These are phyloP conservation scores for Trachelus tabidus DNA, from an alignment of 2,888 invertebrate genomes.

Conservation along the genomic window DNA sequence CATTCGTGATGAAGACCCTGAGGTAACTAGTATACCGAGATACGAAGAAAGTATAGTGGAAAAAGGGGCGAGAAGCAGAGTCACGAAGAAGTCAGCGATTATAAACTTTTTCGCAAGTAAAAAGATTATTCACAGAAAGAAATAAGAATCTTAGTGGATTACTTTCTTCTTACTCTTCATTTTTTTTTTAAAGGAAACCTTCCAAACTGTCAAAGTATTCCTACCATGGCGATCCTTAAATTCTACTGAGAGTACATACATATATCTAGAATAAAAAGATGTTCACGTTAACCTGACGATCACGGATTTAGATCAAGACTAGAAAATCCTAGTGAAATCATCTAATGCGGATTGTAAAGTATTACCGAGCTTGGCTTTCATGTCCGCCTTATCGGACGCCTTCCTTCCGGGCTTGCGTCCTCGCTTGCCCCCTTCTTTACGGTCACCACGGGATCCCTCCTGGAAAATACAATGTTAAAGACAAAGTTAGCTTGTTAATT, in stretches of 20 bases:
- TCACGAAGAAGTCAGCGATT: conserved; percentile 25
- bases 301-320: not conserved
- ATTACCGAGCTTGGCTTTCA: conserved; percentile 92
- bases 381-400: conserved; percentile 89
- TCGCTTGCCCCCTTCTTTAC: conserved; percentile 86
- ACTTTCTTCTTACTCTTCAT: conserved; percentile 4
- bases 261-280: not conserved
- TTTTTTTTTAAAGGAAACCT: not conserved
- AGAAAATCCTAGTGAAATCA: not conserved
- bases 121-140: conserved; percentile 14
- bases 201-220: not conserved
- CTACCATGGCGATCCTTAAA: not conserved
- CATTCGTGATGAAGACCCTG: not conserved
- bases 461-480: conserved; percentile 45
- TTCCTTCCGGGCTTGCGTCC: conserved; percentile 91
- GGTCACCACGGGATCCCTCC: conserved; percentile 71
- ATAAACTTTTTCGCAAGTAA: conserved; percentile 34
- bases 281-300: not conserved
- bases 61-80: not conserved
- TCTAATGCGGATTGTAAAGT: conserved; percentile 4
- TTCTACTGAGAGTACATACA: not conserved
- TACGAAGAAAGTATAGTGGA: not conserved
- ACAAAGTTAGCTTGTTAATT: not conserved
- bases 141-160: conserved; percentile 28
- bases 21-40: not conserved